Base-by-base conservation (phyloP, 2,113 vertebrate genomes). In the Eurypyga helias region DNA sequence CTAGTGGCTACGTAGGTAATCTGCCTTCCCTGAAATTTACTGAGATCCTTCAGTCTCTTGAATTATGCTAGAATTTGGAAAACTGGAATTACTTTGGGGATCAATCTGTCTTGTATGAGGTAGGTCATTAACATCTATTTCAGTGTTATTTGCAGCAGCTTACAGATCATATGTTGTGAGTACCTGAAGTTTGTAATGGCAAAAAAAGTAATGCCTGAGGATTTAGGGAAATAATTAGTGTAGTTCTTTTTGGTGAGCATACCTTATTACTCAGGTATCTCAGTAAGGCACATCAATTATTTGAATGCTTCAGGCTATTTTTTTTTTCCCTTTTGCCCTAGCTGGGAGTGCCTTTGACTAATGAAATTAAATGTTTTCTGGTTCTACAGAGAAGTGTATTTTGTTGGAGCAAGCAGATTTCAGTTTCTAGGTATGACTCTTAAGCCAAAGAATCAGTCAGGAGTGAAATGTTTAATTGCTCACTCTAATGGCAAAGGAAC, bases 391-490 rank as follows among this genome's bases (percentile, higher is more conserved):
- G 67, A 89, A 90, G 67, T 62, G 73, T 72, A 21, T 93, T 92
- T 84, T 97, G 72, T 95, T 89, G 76, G 60, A 94, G 58, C 84
- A 94, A 96, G 92, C 89, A 95, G 52, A 91, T 91, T 87, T 91
- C 75, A 71, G 38, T 91, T 92, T 95, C 71, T 62, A 67, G 77
- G 85, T 93, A 85, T 93, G 87, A 90, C 20, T 89, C 46, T 51
- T 83, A 62, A 81, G 89, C 78, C 67, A 55, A 89, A 92, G 90
- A 96, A 95, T 23, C 71, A 96, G 79, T 90, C 61, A 11, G 90
- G 90, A 95, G 90, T 97, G 90, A 96, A 97, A 69, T 84, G 85
- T 96, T 96, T 94, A 95, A 92, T 96, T 96, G 93, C 84, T 96
- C 33, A 72, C 58, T 93, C 66, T 91, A 87, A 93, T 54, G 69